A percentile compares a stretch with the other conserved stretches of the same genome.
phyloP scores from a whole-genome alignment of 1,140 invertebrate species.

The Pseudomyrmex sp. region DNA sequence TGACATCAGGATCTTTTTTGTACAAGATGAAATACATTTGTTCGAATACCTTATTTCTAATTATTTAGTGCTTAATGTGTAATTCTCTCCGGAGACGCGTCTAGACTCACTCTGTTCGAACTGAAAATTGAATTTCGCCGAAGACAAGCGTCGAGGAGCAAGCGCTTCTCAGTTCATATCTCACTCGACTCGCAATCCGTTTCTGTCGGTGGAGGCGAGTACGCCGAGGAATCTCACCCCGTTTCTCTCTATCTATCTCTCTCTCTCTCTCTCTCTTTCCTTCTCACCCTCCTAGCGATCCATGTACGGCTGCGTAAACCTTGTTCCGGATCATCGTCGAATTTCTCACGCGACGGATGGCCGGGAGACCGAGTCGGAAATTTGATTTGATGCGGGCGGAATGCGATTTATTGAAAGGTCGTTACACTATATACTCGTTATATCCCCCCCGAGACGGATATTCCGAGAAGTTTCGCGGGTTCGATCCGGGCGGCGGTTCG shows the following conservation, averaged over 20 bases:
- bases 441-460: slow-evolving; percentile 40
- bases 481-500: slow-evolving; percentile 25
- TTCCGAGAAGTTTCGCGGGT: slow-evolving; percentile 48
- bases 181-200: slow-evolving; percentile 43
- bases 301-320: slow-evolving; percentile 42
- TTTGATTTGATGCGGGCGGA: slow-evolving; percentile 62
- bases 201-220: slow-evolving; percentile 39
- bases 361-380: slow-evolving; percentile 39
- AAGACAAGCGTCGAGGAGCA: slow-evolving; percentile 6
- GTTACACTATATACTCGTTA: slow-evolving; percentile 57
- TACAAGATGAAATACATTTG: too few species aligned
- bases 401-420: slow-evolving; percentile 68
- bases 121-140: slow-evolving; percentile 40
- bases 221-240: slow-evolving; percentile 11
- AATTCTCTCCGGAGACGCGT: too few species aligned
- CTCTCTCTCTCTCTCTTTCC: too few species aligned
- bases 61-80: too few species aligned
- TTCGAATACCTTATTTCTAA: too few species aligned
- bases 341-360: slow-evolving; percentile 42
- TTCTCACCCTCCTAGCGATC: neutral
- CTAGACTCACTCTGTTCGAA: neutral
- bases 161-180: slow-evolving; percentile 26
- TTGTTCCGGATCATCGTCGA: slow-evolving; percentile 60
- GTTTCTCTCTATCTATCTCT: neutral
- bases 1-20: neutral